Conservation (phyloP, 1,140 invertebrate genomes). For the Lepidotrigona ventralis region DNA sequence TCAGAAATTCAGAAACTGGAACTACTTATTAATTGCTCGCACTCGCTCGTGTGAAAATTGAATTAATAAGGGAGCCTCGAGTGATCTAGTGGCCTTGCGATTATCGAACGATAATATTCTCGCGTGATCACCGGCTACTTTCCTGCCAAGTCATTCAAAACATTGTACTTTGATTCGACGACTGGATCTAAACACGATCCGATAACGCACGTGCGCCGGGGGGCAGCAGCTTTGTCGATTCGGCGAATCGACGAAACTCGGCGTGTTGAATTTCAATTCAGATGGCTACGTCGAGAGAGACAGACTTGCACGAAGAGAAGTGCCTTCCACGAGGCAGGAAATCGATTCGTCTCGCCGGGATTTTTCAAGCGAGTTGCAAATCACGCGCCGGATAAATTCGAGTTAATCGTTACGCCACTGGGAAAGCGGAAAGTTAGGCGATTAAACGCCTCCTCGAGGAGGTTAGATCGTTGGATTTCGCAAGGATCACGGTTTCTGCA, state of each 20-base stretch:
- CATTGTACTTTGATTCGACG: background rate
- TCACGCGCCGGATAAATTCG: slow-evolving; percentile 4
- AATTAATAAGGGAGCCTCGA: background rate
- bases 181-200: background rate
- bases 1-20: too few species aligned
- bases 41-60: background rate
- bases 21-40: too few species aligned
- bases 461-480: slow-evolving; percentile 33
- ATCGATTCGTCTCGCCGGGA: background rate
- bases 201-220: background rate
- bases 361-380: background rate
- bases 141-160: slow-evolving; percentile 18
- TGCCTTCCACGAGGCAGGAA: too few species aligned
- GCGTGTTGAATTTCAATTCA: background rate
- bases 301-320: background rate
- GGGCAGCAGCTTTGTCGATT: background rate
- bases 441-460: slow-evolving; percentile 30
- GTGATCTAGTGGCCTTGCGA: slow-evolving; percentile 2
- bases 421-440: slow-evolving; percentile 27
- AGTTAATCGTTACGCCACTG: slow-evolving; percentile 15
- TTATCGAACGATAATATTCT: slow-evolving; percentile 34
- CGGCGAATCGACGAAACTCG: background rate
- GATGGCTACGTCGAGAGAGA: background rate
- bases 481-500: slow-evolving; percentile 22
- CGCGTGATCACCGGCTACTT: slow-evolving; percentile 20